These are phyloP conservation scores for Barnardius zonarius DNA, from an alignment of 2,113 vertebrate species.

Conservation along the genomic window DNA sequence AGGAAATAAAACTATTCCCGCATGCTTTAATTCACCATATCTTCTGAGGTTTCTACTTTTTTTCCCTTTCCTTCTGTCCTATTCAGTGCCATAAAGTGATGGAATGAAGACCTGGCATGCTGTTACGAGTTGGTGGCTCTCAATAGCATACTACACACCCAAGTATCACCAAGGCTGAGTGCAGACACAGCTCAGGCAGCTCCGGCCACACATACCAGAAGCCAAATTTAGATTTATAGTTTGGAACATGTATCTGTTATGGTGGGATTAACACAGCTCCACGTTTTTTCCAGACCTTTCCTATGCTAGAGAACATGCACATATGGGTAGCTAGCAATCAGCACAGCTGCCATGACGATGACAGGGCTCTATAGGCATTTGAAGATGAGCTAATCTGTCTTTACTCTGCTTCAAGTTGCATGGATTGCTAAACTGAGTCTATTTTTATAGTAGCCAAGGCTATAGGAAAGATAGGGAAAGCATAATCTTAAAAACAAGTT, in stretches of 20 bases:
- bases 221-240: not conserved
- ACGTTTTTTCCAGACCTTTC: not conserved
- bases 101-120: not conserved
- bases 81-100: not conserved
- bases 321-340: not conserved
- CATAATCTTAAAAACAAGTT: not conserved
- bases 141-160: not conserved
- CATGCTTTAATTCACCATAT: not conserved
- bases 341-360: not conserved
- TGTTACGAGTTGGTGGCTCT: not conserved
- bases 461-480: not conserved
- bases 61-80: not conserved
- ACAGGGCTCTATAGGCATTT: not conserved
- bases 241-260: not conserved
- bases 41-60: not conserved
- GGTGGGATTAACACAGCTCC: not conserved
- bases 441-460: not conserved
- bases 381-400: not conserved
- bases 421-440: not conserved
- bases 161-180: not conserved
- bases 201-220: not conserved
- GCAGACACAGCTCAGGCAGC: not conserved
- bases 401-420: not conserved
- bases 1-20: not conserved
- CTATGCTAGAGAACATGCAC: not conserved